Base-by-base conservation (phyloP, 2,797 vertebrate species). In the Falco columbarius region DNA sequence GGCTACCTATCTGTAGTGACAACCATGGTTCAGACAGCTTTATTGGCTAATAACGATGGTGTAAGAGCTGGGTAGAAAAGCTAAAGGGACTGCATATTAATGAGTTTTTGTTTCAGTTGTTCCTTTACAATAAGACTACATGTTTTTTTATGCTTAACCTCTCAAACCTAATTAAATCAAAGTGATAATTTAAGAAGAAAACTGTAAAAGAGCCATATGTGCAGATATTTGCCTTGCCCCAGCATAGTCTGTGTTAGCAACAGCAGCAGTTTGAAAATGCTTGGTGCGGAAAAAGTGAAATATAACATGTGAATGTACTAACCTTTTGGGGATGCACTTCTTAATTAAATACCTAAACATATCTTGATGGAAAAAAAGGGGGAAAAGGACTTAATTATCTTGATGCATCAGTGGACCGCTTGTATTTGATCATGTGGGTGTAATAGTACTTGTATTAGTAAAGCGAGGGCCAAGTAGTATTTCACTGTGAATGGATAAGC, bases 251-350 rank as follows among this genome's bases (percentile, higher is more conserved):
- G 91, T 95, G 91, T 95, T 89, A 97, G 84, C 87, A 96, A 88
- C 94, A 96, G 84, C 93, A 97, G 96, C 96, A 97, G 81, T 97
- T 97, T 94, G 95, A 95, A 98, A 98, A 94, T 97, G 96, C 97
- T 98, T 98, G 96, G 95, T 97, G 95, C 5, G 75, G 97, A 97
- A 98, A 97, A 98, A 98, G 89, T 90, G 90, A 97, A 97, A 91
- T 94, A 67, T 85, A 97, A 94, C 93, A 92, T 93, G 96, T 93
- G 98, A 98, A 93, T 82, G 63, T 74, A 40, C 88, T 91, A 96
- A 86, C 86, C 97, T 98, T 98, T 97, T 81, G 97, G 96, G 97
- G 96, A 97, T 97, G 94, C 47, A 44, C 75, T 97, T 95, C 90
- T 96, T 97, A 97, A 97, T 98, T 98, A 98, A 98, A 94, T 95